Evolutionary conservation across 2,888 invertebrate species (phyloP), one percentile per base, ranked within the genome.

Genomic region (Anthophora plumipes): DNA sequence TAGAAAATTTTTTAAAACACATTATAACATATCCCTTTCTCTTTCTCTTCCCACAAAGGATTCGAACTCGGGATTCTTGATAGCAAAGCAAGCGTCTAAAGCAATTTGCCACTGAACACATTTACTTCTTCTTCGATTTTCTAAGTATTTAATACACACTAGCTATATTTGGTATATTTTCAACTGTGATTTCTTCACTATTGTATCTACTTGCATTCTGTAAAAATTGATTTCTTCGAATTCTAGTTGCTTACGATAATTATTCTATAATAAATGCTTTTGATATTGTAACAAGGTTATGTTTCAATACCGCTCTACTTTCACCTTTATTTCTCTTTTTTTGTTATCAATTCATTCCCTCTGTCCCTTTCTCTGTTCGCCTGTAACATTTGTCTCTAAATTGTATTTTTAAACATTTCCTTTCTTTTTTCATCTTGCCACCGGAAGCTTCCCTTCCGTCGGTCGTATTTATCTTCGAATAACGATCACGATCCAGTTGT

Each of bases 381-480:
- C 4, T 31, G 31, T 31, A 31, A 1, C 31, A 31, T 31, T 31
- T 31, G 2, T 31, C 31, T 31, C 2, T 31, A 31, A 4, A 31
- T 31, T 31, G 31, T 7, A 7, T 6, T 31, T 41, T 8, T 31
- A 9, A 39, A 20, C 12, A 22, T 0, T 1, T 17, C n/a, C 20
- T 20, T 20, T 14, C 9, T n/a, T 66, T 67, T 25, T 41, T 8
- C 43, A 39, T 48, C n/a, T 52, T 31, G 31, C 31, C 2, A 1
- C 4, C 31, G 4, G 31, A 31, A 31, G 4, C 4, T 31, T 31
- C 31, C 4, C 31, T 31, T 31, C 31, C 31, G 4, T 31, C 31
- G 31, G 31, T 31, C 31, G 31, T 31, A 31, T 31, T 66, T 52
- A 63, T 52, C 80, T 55, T 77, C 77, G 81, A 81, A 43, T 63